Evolutionary conservation across 2,797 vertebrate species (phyloP), one percentile per base, ranked within the genome.

Genomic region (Adrianichthys oophorus): DNA sequence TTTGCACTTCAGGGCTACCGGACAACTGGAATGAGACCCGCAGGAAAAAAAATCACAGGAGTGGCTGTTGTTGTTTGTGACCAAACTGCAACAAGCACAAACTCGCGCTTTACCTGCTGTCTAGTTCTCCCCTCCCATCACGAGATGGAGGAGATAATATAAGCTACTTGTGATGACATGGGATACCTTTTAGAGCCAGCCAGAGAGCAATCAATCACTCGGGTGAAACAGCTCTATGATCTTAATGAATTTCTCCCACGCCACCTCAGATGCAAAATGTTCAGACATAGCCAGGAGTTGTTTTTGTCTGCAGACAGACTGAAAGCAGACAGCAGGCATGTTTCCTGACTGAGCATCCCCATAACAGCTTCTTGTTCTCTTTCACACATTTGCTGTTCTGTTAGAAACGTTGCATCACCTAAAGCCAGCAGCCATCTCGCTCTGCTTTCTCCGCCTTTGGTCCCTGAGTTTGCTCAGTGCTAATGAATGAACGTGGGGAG

Each of bases 171-270:
- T 69, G 73, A 83, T 41, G 59, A 78, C 77, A 78, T 43, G 65
- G 80, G 55, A 82, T 87, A 83, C 84, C 79, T 69, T 52, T 48
- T 16, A 63, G 55, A 80, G 65, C 40, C 74, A 59, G 73, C 76
- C 70, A 4, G 66, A 19, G 68, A 51, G 46, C 58, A 46, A 74
- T 85, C 53, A 62, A 60, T 87, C 76, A 82, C 69, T 45, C 54
- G 15, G 21, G 17, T 42, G 26, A 63, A 83, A 83, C 84, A 82
- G 70, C 23, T 89, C 84, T 83, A 88, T 64, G 65, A 69, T 56
- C 67, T 59, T 86, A 83, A 88, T 90, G 74, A 85, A 87, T 85
- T 80, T 83, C 86, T 87, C 83, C 86, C 83, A 86, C 80, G 84
- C 85, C 82, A 79, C 74, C 70, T 19, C 48, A 51, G 44, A 62